Conservation (phyloP, 2,113 vertebrate genomes). For the Bos taurus region DNA sequence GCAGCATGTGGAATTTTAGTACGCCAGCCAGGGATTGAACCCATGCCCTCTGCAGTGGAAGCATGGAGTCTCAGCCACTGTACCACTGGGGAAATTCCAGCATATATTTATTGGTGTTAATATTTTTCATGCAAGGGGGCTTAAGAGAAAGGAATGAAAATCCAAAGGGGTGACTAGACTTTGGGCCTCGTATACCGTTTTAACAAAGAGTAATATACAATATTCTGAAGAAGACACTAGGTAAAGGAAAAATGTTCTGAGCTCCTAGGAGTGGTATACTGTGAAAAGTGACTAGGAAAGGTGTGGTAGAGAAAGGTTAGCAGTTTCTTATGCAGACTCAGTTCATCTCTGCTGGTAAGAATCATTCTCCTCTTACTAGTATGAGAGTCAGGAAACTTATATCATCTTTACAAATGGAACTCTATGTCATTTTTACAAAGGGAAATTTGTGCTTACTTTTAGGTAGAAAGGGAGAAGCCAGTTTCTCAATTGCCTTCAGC, state of each 20-base stretch:
- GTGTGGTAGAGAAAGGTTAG: not conserved
- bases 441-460: not conserved
- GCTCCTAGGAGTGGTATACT: not conserved
- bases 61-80: not conserved
- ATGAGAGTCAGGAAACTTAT: not conserved
- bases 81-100: not conserved
- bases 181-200: not conserved
- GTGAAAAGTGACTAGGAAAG: not conserved
- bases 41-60: not conserved
- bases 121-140: not conserved
- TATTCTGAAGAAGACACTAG: not conserved
- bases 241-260: not conserved
- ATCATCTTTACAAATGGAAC: not conserved
- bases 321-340: not conserved
- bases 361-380: not conserved
- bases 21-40: not conserved
- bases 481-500: not conserved
- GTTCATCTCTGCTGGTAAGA: not conserved
- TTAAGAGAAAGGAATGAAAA: not conserved
- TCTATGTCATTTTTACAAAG: not conserved
- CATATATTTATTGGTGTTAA: not conserved
- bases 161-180: not conserved
- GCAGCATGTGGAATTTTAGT: not conserved
- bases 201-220: not conserved
- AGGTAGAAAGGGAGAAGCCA: not conserved